Conservation (phyloP, 2,113 vertebrate species). For the Zeus faber region DNA sequence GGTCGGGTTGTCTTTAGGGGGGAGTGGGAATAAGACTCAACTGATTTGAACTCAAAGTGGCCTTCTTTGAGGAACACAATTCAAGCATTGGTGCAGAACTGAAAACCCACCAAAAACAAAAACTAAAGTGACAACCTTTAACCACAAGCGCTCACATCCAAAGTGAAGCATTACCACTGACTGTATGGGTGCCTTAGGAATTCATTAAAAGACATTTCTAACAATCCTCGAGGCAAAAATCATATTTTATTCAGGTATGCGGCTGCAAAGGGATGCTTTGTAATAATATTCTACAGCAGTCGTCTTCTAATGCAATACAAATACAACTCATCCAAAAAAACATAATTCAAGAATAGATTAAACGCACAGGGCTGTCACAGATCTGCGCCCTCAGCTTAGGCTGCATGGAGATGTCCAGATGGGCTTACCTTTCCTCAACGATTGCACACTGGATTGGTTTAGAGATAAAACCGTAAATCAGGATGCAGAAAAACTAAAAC, state of each 20-base stretch:
- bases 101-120: too few species aligned
- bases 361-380: conserved; percentile 38
- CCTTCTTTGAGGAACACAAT: neutral
- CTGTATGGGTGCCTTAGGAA: neutral
- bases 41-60: conserved; percentile 3
- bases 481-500: neutral
- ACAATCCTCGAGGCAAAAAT: neutral
- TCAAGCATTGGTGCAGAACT: too few species aligned
- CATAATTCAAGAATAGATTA: too few species aligned
- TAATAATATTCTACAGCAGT: conserved; percentile 21
- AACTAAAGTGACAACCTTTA: too few species aligned
- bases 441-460: conserved; percentile 21
- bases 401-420: conserved; percentile 40
- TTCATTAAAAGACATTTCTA: neutral
- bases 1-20: neutral
- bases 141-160: too few species aligned
- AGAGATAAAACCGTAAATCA: too few species aligned
- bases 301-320: conserved; percentile 1
- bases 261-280: neutral
- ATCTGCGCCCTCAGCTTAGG: conserved; percentile 31
- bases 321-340: conserved; percentile 17
- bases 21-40: neutral
- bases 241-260: conserved; percentile 4
- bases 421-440: conserved; percentile 10
- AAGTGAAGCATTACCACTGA: too few species aligned